These are phyloP conservation scores for Dermochelys coriacea DNA, from an alignment of 2,797 vertebrate species.

Conservation along the genomic window DNA sequence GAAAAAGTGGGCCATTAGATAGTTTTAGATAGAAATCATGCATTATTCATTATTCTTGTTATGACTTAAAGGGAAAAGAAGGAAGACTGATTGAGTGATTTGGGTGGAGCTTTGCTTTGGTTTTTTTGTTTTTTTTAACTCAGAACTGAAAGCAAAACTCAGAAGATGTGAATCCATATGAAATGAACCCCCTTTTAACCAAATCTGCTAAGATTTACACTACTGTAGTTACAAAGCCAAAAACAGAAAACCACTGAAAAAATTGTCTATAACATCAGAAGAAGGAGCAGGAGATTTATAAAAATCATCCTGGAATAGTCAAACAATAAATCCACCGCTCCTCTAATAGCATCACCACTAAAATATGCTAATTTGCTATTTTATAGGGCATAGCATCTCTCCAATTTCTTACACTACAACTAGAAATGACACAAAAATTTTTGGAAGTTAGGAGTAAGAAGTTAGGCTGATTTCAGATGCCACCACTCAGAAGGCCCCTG, in stretches of 20 bases:
- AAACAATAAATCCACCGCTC: slow-evolving; percentile 3
- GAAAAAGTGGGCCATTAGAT: slow-evolving; percentile 17
- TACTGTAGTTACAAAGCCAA: slow-evolving; percentile 5
- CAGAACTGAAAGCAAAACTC: slow-evolving; percentile 27
- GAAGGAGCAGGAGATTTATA: not conserved
- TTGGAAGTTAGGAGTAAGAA: not conserved
- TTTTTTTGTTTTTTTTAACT: slow-evolving; percentile 58
- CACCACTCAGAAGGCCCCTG: not conserved
- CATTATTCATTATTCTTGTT: slow-evolving; percentile 54
- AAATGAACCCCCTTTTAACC: slow-evolving; percentile 22
- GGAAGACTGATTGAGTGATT: slow-evolving; percentile 27
- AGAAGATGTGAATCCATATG: slow-evolving; percentile 16
- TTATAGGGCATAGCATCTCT: not conserved
- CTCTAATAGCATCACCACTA: not conserved
- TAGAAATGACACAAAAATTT: not conserved
- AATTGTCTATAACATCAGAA: not conserved
- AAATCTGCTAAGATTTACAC: not conserved
- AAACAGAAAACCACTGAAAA: slow-evolving; percentile 8
- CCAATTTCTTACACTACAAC: not conserved
- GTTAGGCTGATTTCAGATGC: not conserved
- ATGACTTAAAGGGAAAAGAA: slow-evolving; percentile 46
- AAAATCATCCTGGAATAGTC: slow-evolving; percentile 34
- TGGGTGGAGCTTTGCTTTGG: slow-evolving; percentile 51
- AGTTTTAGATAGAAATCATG: slow-evolving; percentile 49
- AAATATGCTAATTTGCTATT: not conserved